These are phyloP conservation scores for Microplitis manilae DNA, from an alignment of 2,888 invertebrate species.

Conservation along the genomic window DNA sequence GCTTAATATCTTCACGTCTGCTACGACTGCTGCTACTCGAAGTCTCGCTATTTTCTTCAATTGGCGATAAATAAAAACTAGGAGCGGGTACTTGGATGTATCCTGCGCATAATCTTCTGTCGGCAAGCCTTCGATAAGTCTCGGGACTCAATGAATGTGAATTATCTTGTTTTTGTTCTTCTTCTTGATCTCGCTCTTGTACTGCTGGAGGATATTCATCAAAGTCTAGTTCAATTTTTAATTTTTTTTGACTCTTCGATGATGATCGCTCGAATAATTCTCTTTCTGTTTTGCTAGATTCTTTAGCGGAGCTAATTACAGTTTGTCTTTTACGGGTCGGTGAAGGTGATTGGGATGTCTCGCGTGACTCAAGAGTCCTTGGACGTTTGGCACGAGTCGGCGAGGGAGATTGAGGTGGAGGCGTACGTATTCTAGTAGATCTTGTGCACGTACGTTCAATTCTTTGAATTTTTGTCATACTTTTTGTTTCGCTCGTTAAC, in stretches of 20 bases:
- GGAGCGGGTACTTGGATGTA: slow-evolving; percentile 49
- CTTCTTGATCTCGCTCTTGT: not conserved
- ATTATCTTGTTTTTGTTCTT: not conserved
- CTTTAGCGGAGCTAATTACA: slow-evolving; percentile 15
- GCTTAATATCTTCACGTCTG: slow-evolving; percentile 46
- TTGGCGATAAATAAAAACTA: slow-evolving; percentile 73
- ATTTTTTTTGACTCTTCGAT: slow-evolving; percentile 46
- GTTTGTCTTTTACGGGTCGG: slow-evolving; percentile 47
- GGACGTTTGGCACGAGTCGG: slow-evolving; percentile 52
- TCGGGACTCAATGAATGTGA: slow-evolving; percentile 28
- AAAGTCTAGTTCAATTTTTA: slow-evolving; percentile 60
- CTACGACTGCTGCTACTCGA: slow-evolving; percentile 71
- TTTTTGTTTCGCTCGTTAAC: not conserved
- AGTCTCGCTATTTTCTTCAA: slow-evolving; percentile 76
- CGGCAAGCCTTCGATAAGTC: slow-evolving; percentile 28
- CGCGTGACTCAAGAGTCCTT: slow-evolving; percentile 44
- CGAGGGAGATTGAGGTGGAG: slow-evolving; percentile 47
- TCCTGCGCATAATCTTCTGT: slow-evolving; percentile 41
- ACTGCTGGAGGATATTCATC: slow-evolving; percentile 58
- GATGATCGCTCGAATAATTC: slow-evolving; percentile 11
- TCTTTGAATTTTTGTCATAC: not conserved
- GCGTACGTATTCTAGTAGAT: slow-evolving; percentile 23
- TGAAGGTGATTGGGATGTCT: slow-evolving; percentile 51
- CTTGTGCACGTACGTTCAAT: slow-evolving; percentile 14
- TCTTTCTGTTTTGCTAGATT: not conserved